These are phyloP conservation scores for Crotalus viridis DNA, from an alignment of 2,113 vertebrate genomes.

Conservation along the genomic window DNA sequence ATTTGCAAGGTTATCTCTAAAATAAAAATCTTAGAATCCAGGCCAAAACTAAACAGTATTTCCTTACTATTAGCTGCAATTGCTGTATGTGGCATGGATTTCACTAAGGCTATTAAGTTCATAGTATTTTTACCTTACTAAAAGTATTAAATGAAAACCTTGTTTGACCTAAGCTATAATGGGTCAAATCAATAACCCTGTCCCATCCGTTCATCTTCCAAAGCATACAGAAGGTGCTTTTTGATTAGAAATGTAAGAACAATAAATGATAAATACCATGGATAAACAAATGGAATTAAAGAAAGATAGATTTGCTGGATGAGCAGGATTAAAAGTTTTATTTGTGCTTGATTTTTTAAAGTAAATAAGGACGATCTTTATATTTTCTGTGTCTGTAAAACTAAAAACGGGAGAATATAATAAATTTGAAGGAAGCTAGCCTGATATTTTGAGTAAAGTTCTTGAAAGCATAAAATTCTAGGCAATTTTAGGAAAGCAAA, in stretches of 20 bases:
- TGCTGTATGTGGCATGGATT: neutral
- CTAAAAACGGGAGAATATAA: neutral
- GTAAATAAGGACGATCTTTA: neutral
- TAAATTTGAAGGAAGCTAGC: neutral
- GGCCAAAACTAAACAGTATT: neutral
- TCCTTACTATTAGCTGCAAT: neutral
- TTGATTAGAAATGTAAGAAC: neutral
- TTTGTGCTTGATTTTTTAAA: neutral
- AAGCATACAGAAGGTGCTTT: neutral
- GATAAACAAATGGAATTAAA: neutral
- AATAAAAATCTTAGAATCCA: neutral
- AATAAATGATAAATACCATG: neutral
- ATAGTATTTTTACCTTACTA: neutral
- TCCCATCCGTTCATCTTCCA: neutral
- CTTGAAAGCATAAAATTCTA: neutral
- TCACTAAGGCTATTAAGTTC: neutral
- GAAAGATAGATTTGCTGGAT: neutral
- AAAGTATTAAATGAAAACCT: neutral
- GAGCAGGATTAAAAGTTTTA: neutral
- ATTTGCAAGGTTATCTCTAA: neutral
- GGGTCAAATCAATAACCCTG: neutral
- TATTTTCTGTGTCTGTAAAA: neutral
- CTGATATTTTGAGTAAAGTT: neutral
- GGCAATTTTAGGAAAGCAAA: neutral
- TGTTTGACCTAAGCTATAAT: neutral